Percentiles rank a stretch among this genome's conserved stretches.
phyloP scores from a whole-genome alignment of 2,113 vertebrate species.

The Pollimyrus isidori region DNA sequence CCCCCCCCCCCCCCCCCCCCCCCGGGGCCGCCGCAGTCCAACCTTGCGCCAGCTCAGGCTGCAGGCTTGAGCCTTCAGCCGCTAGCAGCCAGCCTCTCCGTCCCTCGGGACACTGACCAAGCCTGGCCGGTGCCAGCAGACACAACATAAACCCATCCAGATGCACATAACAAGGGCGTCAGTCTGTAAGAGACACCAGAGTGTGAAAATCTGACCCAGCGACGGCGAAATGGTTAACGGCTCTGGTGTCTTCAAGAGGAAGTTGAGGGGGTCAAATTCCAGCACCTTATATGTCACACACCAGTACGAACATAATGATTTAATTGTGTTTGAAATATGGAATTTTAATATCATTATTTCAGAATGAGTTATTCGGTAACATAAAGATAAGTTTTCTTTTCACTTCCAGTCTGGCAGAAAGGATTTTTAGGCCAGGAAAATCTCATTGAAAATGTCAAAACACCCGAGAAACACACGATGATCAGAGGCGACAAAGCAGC shows the following conservation, averaged over 20 bases:
- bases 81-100: neutral
- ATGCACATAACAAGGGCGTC: neutral
- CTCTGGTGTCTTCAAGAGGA: neutral
- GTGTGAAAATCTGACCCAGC: neutral
- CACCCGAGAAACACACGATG: neutral
- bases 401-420: neutral
- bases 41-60: neutral
- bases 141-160: neutral
- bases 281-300: neutral
- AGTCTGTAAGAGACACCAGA: neutral
- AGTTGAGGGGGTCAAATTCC: neutral
- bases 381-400: neutral
- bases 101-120: neutral
- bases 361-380: neutral
- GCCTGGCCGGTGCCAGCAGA: neutral
- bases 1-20: too few species aligned
- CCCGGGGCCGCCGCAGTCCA: too few species aligned
- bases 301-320: neutral
- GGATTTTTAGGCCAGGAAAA: neutral
- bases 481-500: neutral
- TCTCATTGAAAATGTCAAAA: neutral
- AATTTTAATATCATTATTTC: neutral
- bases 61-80: neutral
- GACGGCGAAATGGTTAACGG: neutral
- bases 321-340: neutral